Evolutionary conservation across 2,888 invertebrate genomes (phyloP), one percentile per base, ranked within the genome.

Genomic region (Archips crataeganus): DNA sequence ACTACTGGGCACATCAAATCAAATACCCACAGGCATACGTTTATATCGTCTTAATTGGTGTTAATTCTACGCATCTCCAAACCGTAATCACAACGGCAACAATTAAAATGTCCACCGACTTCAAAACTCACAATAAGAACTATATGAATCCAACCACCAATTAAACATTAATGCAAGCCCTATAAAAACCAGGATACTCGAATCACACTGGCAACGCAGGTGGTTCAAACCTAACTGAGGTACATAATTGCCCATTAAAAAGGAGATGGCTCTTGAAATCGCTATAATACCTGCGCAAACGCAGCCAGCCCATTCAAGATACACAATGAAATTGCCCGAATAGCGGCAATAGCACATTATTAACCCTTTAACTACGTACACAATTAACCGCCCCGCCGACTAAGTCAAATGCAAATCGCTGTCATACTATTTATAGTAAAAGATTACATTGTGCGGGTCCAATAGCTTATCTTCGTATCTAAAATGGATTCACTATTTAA

Each of bases 391-490:
- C 85, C 82, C 83, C 81, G 79, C 83, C 80, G 80, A 78, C 78
- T 78, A 87, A 91, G 85, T 92, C 88, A 88, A 90, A 93, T 94
- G 93, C 93, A 93, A 93, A 93, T 93, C 86, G 82, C 81, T 86
- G 87, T 91, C 91, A 90, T 81, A 76, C 92, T 91, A 83, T 91
- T 88, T 92, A 94, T 88, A 93, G 94, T 89, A 87, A 92, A 93
- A 92, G 94, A 94, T 94, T 93, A 94, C 93, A 94, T 94, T 94
- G 94, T 94, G 87, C 86, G 80, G 78, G 83, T 80, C 80, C 85
- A 86, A 89, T 89, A 88, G 87, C 88, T 90, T 94, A 94, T 93
- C 92, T 91, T 81, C 79, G 82, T 84, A 93, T 93, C 91, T 90
- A 81, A 84, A 90, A 90, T 88, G 88, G 89, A 86, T 87, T 86